Evolutionary conservation across 2,797 vertebrate species (phyloP).

Genomic region (Odontamblyopus rebecca): DNA sequence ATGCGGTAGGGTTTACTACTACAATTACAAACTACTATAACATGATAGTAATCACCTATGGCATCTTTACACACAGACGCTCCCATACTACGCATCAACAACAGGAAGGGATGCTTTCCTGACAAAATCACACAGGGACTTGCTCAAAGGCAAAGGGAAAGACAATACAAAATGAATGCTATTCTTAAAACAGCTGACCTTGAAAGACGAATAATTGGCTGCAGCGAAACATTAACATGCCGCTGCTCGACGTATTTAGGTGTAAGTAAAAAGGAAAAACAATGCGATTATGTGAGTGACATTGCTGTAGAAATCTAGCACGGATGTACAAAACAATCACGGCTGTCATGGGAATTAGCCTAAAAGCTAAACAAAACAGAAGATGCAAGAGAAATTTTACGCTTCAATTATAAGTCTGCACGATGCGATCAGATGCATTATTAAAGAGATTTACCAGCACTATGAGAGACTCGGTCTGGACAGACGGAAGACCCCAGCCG

Average conservation of each 20-base stretch:
- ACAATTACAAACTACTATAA: background rate
- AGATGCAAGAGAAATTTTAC: background rate
- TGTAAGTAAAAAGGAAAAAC: background rate
- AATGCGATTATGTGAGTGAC: background rate
- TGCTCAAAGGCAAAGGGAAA: no score
- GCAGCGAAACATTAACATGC: slow-evolving; percentile 10
- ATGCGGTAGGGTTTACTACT: background rate
- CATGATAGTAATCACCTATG: background rate
- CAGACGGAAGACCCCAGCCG: slow-evolving; percentile 92
- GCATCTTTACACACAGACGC: rapidly evolving
- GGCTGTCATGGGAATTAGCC: slow-evolving; percentile 50
- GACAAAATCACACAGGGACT: no score
- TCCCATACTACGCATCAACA: background rate
- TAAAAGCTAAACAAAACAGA: slow-evolving; percentile 43
- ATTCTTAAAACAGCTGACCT: slow-evolving; percentile 57
- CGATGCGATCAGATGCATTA: no score
- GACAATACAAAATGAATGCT: background rate
- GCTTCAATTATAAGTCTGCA: background rate
- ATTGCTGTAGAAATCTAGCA: background rate
- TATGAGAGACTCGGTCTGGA: slow-evolving; percentile 89
- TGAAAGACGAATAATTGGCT: slow-evolving; percentile 34
- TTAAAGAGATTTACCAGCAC: slow-evolving; percentile 83
- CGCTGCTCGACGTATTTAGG: background rate
- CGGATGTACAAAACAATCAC: slow-evolving; percentile 1
- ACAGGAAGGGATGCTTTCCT: no score